Evolutionary conservation across 2,113 vertebrate genomes (phyloP), one percentile per base, ranked within the genome.

Genomic region (Phoxinus phoxinus): DNA sequence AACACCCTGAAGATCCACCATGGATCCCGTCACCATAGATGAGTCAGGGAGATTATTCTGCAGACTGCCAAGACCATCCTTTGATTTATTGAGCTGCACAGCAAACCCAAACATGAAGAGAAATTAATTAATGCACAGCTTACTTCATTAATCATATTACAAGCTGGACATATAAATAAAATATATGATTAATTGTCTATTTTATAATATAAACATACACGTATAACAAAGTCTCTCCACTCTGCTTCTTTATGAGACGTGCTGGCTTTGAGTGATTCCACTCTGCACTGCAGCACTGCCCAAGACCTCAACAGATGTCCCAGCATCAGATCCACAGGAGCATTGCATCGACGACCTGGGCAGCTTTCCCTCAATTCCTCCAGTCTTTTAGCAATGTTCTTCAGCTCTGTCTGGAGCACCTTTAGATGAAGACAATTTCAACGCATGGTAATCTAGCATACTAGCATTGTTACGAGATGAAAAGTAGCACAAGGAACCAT

Each of bases 11-110:
- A 97, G 94, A 1, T 97, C 95, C 44, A 93, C 92, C 0, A 90
- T 92, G 85, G 91, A 91, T 84, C 93, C 93, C 21, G 88, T 94
- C 65, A 91, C 87, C 87, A 92, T 88, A 44, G 94, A 93, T 82
- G 88, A 90, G 87, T 96, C 95, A 27, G 94, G 94, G 7, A 96
- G 89, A 3, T 96, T 95, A 65, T 95, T 94, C 89, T 97, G 96
- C 79, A 97, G 94, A 82, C 93, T 93, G 84, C 96, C 94, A 6
- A 97, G 92, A 81, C 92, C 93, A 86, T 96, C 96, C 88, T 94
- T 92, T 93, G 96, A 96, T 88, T 94, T 94, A 91, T 97, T 95
- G 84, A 99, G 93, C 98, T 99, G 83, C 69, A 23, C 15, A 10
- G 25, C 32, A 86, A 78, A 56, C 65, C 56, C 30, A 11, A 58